Base-by-base conservation (phyloP, 2,797 vertebrate species). In the Chelidonichthys spinosus region DNA sequence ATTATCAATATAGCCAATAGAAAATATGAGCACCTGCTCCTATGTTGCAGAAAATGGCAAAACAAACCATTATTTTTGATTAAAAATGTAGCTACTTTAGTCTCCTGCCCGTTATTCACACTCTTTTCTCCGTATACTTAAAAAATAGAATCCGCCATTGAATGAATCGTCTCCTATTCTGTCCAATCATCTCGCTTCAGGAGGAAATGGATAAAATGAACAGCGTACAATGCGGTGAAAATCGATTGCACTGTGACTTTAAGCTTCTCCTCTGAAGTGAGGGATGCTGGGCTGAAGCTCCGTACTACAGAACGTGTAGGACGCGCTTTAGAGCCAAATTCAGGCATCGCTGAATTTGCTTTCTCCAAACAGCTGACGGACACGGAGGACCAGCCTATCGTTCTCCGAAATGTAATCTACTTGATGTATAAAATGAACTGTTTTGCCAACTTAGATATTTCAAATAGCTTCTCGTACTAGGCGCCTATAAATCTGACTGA, bases 171-270 rank as follows among this genome's bases (percentile, higher is more conserved):
- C 25, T 49, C 10, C 17, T 39, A 5, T 52, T 40, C 55, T 50
- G 40, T 55, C 18, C 17, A n/a, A 54, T 17, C 32, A 50, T 56
- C 13, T 55, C 6, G 14, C 32, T 60, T 63, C n/a, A 73, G 53
- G 40, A 59, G 36, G 15, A 62, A 61, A 62, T 44, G 5, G 32
- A 66, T 66, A 11, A 62, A 52, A 70, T 55, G 32, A 43, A 68
- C 10, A 44, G 25, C 63, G 36, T 11, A 14, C 5, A 46, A 36
- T 14, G 54, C 2, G 11, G 8, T 67, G 14, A 40, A 63, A 4
- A 50, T 75, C n/a, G 3, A 33, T 43, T 32, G 43, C 14, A 35
- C 15, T 40, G 18, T 46, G 33, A 53, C 35, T 73, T 71, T 32
- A 54, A 68, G 52, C 37, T 33, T 3, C n/a, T 62, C 42, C 25